Evolutionary conservation across 2,888 invertebrate species (phyloP), one percentile per base, ranked within the genome.

Genomic region (Dryomyza anilis): DNA sequence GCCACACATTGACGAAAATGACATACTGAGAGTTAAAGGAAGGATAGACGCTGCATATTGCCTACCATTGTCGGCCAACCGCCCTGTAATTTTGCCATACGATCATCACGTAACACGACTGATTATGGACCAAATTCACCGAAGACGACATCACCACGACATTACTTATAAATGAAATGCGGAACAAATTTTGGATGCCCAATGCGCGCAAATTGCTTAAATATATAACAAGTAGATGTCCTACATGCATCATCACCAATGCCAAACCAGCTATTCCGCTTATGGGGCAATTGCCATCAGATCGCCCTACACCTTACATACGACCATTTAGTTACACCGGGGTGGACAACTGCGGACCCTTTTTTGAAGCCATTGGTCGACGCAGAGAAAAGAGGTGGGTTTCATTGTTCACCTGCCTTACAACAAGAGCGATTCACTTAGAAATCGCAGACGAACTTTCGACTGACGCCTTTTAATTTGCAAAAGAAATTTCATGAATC

Each of bases 251-350:
- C n/a, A n/a, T n/a, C n/a, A n/a, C n/a, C n/a, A 4, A 36, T n/a
- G 36, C 6, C 6, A 36, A 36, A n/a, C 36, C 36, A 3, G 36
- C 12, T 12, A 6, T 36, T 14, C 36, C 68, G 7, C 27, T 53
- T n/a, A 67, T 70, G 69, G 68, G 62, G 43, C 61, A 62, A 16
- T 39, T 62, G 33, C 52, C 62, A 39, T 2, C 19, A 21, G 43
- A 53, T 19, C 12, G 50, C 29, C 27, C 36, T 8, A 52, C 52
- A 25, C 63, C 63, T n/a, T 43, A 36, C n/a, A n/a, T 36, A 3
- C 36, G n/a, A n/a, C n/a, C n/a, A n/a, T n/a, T n/a, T n/a, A n/a
- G n/a, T n/a, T n/a, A n/a, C n/a, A n/a, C n/a, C n/a, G 2, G 36
- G 2, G n/a, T 36, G n/a, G n/a, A n/a, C 23, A 29, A 53, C 16